Evolutionary conservation across 1,140 invertebrate genomes (phyloP).

Genomic region (Leptestheria dahalacensis): DNA sequence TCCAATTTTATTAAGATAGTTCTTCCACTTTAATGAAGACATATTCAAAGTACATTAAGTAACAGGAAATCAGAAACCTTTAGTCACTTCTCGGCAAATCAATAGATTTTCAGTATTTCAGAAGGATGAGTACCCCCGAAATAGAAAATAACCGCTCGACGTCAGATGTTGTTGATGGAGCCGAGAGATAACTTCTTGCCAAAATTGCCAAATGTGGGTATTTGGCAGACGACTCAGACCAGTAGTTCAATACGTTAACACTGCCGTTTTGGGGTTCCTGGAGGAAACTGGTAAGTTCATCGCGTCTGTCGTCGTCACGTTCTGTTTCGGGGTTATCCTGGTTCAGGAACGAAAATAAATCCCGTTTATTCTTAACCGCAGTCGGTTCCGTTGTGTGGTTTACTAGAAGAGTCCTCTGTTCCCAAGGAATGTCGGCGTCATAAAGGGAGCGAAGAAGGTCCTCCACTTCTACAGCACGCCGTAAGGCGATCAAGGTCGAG

Average conservation of each 20-base stretch:
- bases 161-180: not conserved
- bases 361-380: too few relatives aligned
- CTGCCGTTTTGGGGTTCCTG: too few relatives aligned
- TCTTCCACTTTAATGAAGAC: too few relatives aligned
- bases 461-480: not conserved
- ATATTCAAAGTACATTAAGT: too few relatives aligned
- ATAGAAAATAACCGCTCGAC: not conserved
- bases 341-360: too few relatives aligned
- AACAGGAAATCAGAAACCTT: too few relatives aligned
- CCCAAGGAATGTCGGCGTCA: not conserved
- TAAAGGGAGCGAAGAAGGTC: too few relatives aligned
- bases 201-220: not conserved
- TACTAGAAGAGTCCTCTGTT: not conserved
- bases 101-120: conserved; percentile 1
- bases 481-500: not conserved
- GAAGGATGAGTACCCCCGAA: not conserved
- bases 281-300: too few relatives aligned
- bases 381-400: too few relatives aligned
- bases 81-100: not conserved
- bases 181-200: not conserved
- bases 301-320: too few relatives aligned
- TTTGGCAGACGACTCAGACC: not conserved
- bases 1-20: too few relatives aligned
- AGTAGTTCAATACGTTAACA: not conserved
- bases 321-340: too few relatives aligned